A percentile compares a stretch with the other conserved stretches of the same genome.
phyloP scores from a whole-genome alignment of 2,113 vertebrate species.

The Hippotragus niger region DNA sequence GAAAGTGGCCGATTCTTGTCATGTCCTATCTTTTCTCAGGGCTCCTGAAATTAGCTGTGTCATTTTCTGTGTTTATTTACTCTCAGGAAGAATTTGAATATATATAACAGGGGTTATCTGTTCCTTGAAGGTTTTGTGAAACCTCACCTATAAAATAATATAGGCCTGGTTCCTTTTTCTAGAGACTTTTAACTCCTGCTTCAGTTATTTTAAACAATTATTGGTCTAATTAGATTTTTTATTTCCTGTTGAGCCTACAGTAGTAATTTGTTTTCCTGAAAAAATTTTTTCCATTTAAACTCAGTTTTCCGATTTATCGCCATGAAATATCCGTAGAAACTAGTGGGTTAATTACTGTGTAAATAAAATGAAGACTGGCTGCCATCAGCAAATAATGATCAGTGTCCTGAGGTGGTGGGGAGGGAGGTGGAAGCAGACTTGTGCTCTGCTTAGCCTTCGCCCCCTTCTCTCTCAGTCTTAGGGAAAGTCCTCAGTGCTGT shows the following conservation, averaged over 20 bases:
- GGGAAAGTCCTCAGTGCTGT: constrained; percentile 97
- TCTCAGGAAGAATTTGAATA: not conserved
- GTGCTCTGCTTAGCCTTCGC: not conserved
- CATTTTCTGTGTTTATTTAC: not conserved
- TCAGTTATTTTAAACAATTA: not conserved
- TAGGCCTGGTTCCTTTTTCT: not conserved
- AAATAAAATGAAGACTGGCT: not conserved
- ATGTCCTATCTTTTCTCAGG: not conserved
- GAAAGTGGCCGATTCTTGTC: not conserved
- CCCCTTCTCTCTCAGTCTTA: constrained; percentile 83
- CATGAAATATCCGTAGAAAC: not conserved
- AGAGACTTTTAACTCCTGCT: not conserved
- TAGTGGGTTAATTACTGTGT: not conserved
- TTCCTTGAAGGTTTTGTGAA: not conserved
- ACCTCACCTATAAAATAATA: not conserved
- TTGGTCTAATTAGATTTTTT: not conserved
- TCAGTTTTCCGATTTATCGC: not conserved
- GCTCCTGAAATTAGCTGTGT: not conserved
- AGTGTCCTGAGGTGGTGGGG: not conserved
- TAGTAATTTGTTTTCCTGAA: not conserved
- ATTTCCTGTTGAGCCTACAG: not conserved
- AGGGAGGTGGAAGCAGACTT: not conserved
- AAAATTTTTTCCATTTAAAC: not conserved
- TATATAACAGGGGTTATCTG: not conserved
- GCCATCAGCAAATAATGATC: not conserved